Conservation (phyloP, 2,888 invertebrate genomes). For the Acanthosepion lycidas region DNA sequence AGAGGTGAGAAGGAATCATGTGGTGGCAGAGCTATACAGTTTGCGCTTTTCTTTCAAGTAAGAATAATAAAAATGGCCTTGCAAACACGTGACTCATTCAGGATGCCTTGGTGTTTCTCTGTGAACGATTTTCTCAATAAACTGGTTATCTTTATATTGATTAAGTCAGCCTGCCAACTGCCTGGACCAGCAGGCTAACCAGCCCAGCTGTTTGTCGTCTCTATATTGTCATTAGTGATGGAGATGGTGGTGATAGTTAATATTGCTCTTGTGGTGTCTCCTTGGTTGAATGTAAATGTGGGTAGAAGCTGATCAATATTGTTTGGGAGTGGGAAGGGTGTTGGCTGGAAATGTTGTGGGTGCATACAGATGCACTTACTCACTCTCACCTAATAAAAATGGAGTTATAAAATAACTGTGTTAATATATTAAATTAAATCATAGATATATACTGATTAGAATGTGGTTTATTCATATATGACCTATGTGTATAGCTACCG, state of each 20-base stretch:
- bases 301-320: not conserved
- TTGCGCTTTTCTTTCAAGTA: too few species aligned
- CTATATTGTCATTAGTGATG: not conserved
- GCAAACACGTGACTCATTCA: not conserved
- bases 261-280: too few species aligned
- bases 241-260: not conserved
- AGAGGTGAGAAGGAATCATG: not conserved
- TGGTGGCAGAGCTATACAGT: not conserved
- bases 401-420: not conserved
- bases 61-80: not conserved
- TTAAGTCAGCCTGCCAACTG: not conserved
- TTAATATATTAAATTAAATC: not conserved
- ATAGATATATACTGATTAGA: not conserved
- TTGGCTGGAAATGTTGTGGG: not conserved
- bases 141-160: not conserved
- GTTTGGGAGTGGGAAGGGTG: not conserved
- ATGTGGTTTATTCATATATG: not conserved
- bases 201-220: not conserved
- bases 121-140: not conserved
- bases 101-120: not conserved
- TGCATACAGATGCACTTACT: not conserved
- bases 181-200: not conserved
- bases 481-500: not conserved
- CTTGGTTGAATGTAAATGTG: not conserved
- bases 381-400: not conserved